phyloP scores from a whole-genome alignment of 1,140 invertebrate species.

The Chrysoperla carnea region DNA sequence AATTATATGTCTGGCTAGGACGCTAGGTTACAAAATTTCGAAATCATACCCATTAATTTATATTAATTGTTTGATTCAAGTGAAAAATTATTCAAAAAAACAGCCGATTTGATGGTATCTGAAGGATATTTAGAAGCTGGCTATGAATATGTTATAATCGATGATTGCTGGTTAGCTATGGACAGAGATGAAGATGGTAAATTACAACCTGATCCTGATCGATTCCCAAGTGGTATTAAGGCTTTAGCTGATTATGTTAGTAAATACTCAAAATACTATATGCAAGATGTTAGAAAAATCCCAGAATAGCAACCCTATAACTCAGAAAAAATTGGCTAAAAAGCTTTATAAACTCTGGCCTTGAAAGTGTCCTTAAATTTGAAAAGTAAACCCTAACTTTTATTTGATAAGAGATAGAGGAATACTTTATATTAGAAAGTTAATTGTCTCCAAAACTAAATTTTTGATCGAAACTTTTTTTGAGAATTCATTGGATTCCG shows the following conservation, averaged over 20 bases:
- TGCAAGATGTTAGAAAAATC: too few relatives aligned
- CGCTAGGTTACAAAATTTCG: too few relatives aligned
- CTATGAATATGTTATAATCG: slow-evolving; percentile 73
- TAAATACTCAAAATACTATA: slow-evolving; percentile 7
- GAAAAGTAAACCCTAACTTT: background rate
- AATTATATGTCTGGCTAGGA: too few relatives aligned
- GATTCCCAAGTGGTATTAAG: slow-evolving; percentile 75
- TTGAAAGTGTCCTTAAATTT: background rate
- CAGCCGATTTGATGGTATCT: slow-evolving; percentile 55
- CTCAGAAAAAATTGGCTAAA: too few relatives aligned
- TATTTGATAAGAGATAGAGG: background rate
- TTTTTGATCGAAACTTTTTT: too few relatives aligned
- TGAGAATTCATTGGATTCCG: too few relatives aligned
- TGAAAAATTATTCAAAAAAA: slow-evolving; percentile 61
- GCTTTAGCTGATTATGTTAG: slow-evolving; percentile 65
- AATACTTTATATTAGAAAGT: too few relatives aligned
- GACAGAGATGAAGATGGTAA: slow-evolving; percentile 41
- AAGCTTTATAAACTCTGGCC: background rate
- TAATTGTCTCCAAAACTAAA: too few relatives aligned
- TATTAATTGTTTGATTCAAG: slow-evolving; percentile 28
- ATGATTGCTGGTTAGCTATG: slow-evolving; percentile 75
- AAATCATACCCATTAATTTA: slow-evolving; percentile 2
- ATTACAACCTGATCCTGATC: slow-evolving; percentile 48
- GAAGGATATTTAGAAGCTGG: slow-evolving; percentile 67
- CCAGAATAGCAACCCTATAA: too few relatives aligned